Evolutionary conservation across 2,888 invertebrate genomes (phyloP).

Genomic region (Scaeva pyrastri): DNA sequence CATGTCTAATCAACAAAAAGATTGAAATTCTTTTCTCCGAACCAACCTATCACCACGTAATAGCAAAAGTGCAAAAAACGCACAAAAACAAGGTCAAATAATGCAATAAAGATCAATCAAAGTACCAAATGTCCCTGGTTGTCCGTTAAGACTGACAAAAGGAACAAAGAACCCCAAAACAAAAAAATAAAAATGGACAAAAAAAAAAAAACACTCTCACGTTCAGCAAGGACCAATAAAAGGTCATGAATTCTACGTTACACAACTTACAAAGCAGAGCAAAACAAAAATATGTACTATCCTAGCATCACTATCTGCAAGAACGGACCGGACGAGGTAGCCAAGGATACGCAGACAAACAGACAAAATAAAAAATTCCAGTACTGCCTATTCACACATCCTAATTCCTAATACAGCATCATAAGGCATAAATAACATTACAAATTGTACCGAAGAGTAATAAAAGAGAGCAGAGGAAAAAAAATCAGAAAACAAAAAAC

Average conservation of each 20-base stretch:
- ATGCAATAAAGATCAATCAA: slow-evolving; percentile 64
- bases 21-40: not conserved
- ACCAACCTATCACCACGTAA: too few relatives aligned
- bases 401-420: slow-evolving; percentile 73
- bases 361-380: slow-evolving; percentile 29
- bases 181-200: slow-evolving; percentile 14
- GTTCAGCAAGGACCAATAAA: slow-evolving; percentile 70
- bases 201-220: slow-evolving; percentile 42
- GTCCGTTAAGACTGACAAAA: slow-evolving; percentile 38
- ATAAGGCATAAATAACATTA: slow-evolving; percentile 74
- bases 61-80: slow-evolving; percentile 14
- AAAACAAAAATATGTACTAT: slow-evolving; percentile 4
- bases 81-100: slow-evolving; percentile 22
- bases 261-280: slow-evolving; percentile 41
- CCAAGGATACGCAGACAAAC: not conserved
- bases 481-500: slow-evolving; percentile 16
- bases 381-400: slow-evolving; percentile 69
- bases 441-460: slow-evolving; percentile 72
- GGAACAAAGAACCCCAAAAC: slow-evolving; percentile 27
- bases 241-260: slow-evolving; percentile 69
- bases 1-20: slow-evolving; percentile 2
- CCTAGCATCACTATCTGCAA: not conserved
- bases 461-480: slow-evolving; percentile 47
- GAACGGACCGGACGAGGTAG: not conserved
- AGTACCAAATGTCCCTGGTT: slow-evolving; percentile 49